A percentile compares a stretch with the other conserved stretches of the same genome.
Conservation (phyloP, 2,797 vertebrate species). For the Antrozous pallidus region DNA sequence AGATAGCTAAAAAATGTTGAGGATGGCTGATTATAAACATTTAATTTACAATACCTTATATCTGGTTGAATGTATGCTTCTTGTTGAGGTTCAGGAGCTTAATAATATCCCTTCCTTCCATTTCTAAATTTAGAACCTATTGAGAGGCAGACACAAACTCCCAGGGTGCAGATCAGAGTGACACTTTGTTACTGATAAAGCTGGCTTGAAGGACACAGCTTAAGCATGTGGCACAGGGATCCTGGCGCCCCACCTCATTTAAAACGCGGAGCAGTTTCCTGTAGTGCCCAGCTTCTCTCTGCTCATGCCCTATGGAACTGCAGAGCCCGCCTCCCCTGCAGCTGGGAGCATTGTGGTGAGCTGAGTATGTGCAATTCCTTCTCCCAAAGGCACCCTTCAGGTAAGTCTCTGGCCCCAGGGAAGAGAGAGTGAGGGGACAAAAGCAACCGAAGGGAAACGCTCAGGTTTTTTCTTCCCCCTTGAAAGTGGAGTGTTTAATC, state of each 20-base stretch:
- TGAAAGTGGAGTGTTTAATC: not conserved
- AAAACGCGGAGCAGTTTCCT: not conserved
- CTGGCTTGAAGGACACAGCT: not conserved
- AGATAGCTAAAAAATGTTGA: not conserved
- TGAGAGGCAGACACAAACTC: not conserved
- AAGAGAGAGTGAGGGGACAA: not conserved
- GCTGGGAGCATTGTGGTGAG: not conserved
- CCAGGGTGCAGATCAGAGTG: not conserved
- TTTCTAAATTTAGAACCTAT: not conserved
- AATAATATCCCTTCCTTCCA: not conserved
- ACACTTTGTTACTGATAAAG: not conserved
- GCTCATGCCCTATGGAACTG: not conserved
- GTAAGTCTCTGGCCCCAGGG: not conserved
- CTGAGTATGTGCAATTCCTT: not conserved
- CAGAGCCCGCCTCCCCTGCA: not conserved
- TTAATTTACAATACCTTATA: not conserved
- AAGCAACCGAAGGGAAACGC: not conserved
- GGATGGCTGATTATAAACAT: not conserved
- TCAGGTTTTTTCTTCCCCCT: not conserved
- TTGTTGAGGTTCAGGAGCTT: not conserved
- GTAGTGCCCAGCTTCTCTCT: not conserved
- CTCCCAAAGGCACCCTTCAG: not conserved
- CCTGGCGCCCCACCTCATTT: not conserved
- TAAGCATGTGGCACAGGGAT: not conserved
- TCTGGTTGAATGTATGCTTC: not conserved